Conservation (phyloP, 2,888 invertebrate species). For the Scelioninae gen. 1 region DNA sequence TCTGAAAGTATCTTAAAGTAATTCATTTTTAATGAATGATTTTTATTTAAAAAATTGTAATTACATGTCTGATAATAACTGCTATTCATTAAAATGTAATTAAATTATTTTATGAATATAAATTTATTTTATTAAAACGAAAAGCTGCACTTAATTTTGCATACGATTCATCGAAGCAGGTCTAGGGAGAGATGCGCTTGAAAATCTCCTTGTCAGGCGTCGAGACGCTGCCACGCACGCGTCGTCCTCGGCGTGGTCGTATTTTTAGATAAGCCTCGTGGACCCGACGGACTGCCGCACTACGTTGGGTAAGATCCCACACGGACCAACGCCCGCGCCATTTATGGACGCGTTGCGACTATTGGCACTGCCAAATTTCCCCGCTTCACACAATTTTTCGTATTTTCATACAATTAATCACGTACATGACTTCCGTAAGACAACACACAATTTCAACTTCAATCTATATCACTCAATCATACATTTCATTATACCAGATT, state of each 20-base stretch:
- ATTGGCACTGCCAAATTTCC: slow-evolving; percentile 66
- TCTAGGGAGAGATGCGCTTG: slow-evolving; percentile 32
- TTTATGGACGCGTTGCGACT: slow-evolving; percentile 82
- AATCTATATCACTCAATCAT: slow-evolving; percentile 32
- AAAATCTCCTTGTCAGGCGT: slow-evolving; percentile 70
- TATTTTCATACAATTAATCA: slow-evolving; percentile 39
- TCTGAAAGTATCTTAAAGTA: too few species aligned
- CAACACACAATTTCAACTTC: not conserved
- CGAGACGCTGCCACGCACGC: slow-evolving; percentile 74
- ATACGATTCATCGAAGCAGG: too few species aligned
- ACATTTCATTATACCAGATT: not conserved
- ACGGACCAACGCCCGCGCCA: slow-evolving; percentile 83
- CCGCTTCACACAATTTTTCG: slow-evolving; percentile 44
- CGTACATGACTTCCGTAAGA: slow-evolving; percentile 16
- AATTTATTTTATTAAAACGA: too few species aligned
- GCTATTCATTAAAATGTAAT: too few species aligned
- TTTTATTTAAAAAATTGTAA: too few species aligned
- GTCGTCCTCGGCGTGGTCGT: slow-evolving; percentile 77
- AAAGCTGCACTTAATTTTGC: too few species aligned
- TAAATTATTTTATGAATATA: not conserved
- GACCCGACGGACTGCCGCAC: slow-evolving; percentile 68
- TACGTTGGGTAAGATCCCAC: slow-evolving; percentile 78
- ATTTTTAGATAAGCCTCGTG: slow-evolving; percentile 83
- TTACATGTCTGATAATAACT: too few species aligned
- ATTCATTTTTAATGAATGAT: too few species aligned